Base-by-base conservation (phyloP, 92 coral and sea anemone genomes). In the Isaurus tuberculatus region DNA sequence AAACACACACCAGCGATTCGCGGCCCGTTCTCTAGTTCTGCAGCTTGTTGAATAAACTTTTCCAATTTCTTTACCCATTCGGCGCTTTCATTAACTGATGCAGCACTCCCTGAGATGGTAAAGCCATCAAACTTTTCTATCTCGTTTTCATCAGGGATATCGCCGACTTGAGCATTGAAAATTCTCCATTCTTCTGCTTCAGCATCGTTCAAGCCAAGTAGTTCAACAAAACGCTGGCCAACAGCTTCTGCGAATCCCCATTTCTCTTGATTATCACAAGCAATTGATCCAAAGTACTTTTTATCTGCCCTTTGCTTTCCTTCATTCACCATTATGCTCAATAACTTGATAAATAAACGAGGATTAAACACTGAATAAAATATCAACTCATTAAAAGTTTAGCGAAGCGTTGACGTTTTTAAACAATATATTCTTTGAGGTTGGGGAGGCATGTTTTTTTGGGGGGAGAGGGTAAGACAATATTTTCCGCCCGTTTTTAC, bases 1-100 rank as follows among this genome's bases (percentile, higher is more conserved):
- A 95, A 95, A 66, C 98, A 95, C 7, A 91, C 58, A 13, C 98
- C 98, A 8, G 94, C 92, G 29, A 95, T 32, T 3, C 91, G 87
- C 2, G 94, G 91, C 0, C 86, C 72, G 26, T 91, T 82, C 15
- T 83, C 79, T 75, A 78, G 81, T 28, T 83, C 72, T 2, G 87
- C 86, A 36, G 86, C 37, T 4, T 85, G 69, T 55, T 20, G 83
- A 33, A 95, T 73, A 17, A 95, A 82, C 22, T 73, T 63, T 44
- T 87, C 84, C 23, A 92, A 75, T 74, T 80, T 72, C 63, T 73
- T 68, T 0, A 95, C 48, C 98, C 98, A 95, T 1, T 83, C 92
- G 32, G 46, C 26, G 31, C 87, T 75, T 58, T 87, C 93, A 67
- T 95, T 92, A 4, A 79, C 97, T 2, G 98, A 95, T 49, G 84